Evolutionary conservation across 2,888 invertebrate genomes (phyloP).

Genomic region (Napeogenes inachia): DNA sequence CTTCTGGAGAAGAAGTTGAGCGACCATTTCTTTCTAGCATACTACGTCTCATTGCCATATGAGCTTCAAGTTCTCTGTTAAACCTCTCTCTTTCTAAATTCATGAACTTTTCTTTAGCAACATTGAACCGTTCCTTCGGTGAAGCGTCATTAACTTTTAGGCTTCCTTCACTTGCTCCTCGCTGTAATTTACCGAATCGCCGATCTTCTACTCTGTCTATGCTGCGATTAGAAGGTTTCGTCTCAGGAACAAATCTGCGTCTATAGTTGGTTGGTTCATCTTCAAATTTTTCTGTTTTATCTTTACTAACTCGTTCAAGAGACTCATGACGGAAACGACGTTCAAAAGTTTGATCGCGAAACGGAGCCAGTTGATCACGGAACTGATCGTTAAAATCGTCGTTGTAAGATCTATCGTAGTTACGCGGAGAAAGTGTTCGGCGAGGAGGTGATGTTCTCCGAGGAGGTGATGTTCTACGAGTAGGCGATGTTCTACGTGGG

Average conservation of each 20-base stretch:
- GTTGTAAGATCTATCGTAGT: conserved; percentile 42
- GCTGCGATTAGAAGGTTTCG: conserved; percentile 67
- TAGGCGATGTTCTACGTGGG: conserved; percentile 38
- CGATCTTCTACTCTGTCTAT: conserved; percentile 70
- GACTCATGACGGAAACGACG: conserved; percentile 69
- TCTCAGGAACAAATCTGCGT: conserved; percentile 71
- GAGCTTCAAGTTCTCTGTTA: conserved; percentile 75
- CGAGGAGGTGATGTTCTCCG: conserved; percentile 54
- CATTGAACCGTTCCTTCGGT: conserved; percentile 88
- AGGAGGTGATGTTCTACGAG: conserved; percentile 36
- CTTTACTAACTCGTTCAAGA: conserved; percentile 56
- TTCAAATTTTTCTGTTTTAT: conserved; percentile 59
- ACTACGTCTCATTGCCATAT: conserved; percentile 72
- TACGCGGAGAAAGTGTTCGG: conserved; percentile 46
- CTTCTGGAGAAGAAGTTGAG: conserved; percentile 75
- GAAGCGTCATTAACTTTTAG: conserved; percentile 68
- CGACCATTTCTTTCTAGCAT: conserved; percentile 73
- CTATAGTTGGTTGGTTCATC: conserved; percentile 63
- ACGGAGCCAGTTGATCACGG: conserved; percentile 62
- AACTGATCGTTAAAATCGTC: conserved; percentile 46
- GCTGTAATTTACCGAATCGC: conserved; percentile 61
- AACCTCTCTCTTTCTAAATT: conserved; percentile 85
- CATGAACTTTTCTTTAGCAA: conserved; percentile 91
- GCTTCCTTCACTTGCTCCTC: conserved; percentile 70
- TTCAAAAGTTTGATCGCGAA: conserved; percentile 62